Percentiles rank a stretch among this genome's conserved stretches.
Conservation (phyloP, 2,888 invertebrate species). For the Calliphora vomitoria region DNA sequence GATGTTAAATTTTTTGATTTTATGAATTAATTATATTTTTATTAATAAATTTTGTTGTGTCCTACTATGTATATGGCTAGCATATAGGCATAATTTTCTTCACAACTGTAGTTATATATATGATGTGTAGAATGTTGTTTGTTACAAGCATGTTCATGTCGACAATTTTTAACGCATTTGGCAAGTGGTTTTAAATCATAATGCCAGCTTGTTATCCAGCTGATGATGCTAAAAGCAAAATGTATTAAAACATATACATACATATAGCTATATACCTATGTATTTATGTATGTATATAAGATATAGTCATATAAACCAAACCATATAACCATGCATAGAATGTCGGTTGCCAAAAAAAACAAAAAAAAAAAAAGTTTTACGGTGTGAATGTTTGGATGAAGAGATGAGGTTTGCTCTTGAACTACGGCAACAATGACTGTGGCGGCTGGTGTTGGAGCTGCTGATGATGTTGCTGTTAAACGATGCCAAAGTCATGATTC, state of each 20-base stretch:
- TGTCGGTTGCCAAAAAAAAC: constrained; percentile 54
- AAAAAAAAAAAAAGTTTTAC: constrained; percentile 31
- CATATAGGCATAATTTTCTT: not conserved
- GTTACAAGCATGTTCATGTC: constrained; percentile 63
- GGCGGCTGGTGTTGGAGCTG: constrained; percentile 49
- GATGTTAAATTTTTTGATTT: too few relatives aligned
- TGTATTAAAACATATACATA: constrained; percentile 2
- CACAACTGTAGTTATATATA: not conserved
- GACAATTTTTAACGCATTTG: constrained; percentile 72
- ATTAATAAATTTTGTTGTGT: too few relatives aligned
- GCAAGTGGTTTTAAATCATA: constrained; percentile 74
- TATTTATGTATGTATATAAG: not conserved
- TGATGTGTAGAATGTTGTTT: constrained; percentile 24
- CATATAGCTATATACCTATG: not conserved
- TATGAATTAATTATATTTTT: too few relatives aligned
- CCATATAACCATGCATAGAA: constrained; percentile 49
- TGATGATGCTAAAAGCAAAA: constrained; percentile 63
- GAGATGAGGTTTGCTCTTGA: constrained; percentile 49
- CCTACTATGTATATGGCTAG: too few relatives aligned
- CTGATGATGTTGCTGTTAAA: constrained; percentile 75
- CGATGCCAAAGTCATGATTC: constrained; percentile 84
- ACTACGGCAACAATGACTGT: constrained; percentile 36
- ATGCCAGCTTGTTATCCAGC: constrained; percentile 70
- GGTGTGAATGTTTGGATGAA: constrained; percentile 57
- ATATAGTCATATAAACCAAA: constrained; percentile 33